A percentile compares a stretch with the other conserved stretches of the same genome.
Conservation (phyloP, 2,888 invertebrate genomes). For the Perithous albicinctus region DNA sequence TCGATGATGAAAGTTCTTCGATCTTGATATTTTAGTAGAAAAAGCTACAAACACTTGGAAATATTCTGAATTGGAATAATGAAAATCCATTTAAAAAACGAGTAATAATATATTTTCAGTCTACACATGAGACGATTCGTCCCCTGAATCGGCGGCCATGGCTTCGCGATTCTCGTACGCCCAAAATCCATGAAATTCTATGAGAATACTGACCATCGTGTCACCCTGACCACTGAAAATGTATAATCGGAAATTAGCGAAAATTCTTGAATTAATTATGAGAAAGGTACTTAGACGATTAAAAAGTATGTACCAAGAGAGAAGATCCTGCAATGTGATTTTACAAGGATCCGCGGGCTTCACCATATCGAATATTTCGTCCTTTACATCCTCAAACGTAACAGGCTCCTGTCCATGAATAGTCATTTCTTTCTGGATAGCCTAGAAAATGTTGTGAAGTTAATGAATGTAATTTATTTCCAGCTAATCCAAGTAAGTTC, state of each 20-base stretch:
- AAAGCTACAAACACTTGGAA: too few relatives aligned
- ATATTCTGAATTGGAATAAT: too few relatives aligned
- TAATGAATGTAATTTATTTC: background rate
- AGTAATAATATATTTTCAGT: constrained; percentile 50
- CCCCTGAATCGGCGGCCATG: constrained; percentile 88
- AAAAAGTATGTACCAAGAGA: constrained; percentile 87
- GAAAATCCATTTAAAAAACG: background rate
- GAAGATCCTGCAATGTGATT: constrained; percentile 95
- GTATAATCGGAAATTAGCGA: constrained; percentile 43
- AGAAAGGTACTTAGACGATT: background rate
- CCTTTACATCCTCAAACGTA: constrained; percentile 96
- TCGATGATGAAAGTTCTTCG: too few relatives aligned
- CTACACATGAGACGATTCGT: constrained; percentile 83
- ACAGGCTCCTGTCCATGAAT: constrained; percentile 95
- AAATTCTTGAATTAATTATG: background rate
- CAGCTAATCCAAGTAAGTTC: background rate
- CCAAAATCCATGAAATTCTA: constrained; percentile 98
- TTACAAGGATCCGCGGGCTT: constrained; percentile 93
- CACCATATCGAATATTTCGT: constrained; percentile 99
- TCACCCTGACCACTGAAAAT: constrained; percentile 94
- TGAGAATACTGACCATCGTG: constrained; percentile 96
- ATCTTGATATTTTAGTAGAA: too few relatives aligned
- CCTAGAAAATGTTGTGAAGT: constrained; percentile 85
- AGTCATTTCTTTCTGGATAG: constrained; percentile 96
- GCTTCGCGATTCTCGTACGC: constrained; percentile 97